Base-by-base conservation (phyloP, 1,140 invertebrate species). In the Glomeris maerens region DNA sequence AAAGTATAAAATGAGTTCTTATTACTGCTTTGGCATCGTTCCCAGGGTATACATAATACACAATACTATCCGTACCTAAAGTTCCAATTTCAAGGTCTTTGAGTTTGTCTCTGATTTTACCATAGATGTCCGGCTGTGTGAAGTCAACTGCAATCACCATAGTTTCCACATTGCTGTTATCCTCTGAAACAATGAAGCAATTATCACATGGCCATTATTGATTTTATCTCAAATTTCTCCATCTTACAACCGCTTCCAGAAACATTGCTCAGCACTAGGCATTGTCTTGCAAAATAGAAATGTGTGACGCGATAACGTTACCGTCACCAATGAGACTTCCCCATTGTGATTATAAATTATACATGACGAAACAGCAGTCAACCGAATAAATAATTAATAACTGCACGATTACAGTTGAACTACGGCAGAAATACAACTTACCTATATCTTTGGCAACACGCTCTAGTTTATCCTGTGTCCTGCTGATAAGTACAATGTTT, bases 101-200 rank as follows among this genome's bases (percentile, higher is more conserved):
- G 14, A 92, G 73, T 47, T 83, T 75, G 56, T 78, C 77, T 23
- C 77, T 72, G 44, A 95, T 87, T 48, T 75, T 76, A 0, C 78
- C 69, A 62, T 88, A 95, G 31, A 91, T 82, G 10, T 74, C 68
- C 3, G 49, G 2, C 65, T 77, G 54, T 2, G 80, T 81, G 63
- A 95, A 92, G 65, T 96, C 88, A 20, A 82, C 83, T 60, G 81
- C 80, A 44, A 96, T 77, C 2, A 81, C 72, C 64, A 81, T 82
- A 0, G 84, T 88, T 55, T 85, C 72, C 0, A 94, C 84, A 45
- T 78, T 76, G 65, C 77, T 84, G 27, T 76, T 72, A 10, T 73
- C 71, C 59, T 79, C 85, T 79, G 68, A 45, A 58, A 66, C 52
- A 55, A 48, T 17, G 29, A 44, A 41, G 55, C 31, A 52, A 50